phyloP scores from a whole-genome alignment of 2,113 vertebrate genomes.

The Oreamnos americanus region DNA sequence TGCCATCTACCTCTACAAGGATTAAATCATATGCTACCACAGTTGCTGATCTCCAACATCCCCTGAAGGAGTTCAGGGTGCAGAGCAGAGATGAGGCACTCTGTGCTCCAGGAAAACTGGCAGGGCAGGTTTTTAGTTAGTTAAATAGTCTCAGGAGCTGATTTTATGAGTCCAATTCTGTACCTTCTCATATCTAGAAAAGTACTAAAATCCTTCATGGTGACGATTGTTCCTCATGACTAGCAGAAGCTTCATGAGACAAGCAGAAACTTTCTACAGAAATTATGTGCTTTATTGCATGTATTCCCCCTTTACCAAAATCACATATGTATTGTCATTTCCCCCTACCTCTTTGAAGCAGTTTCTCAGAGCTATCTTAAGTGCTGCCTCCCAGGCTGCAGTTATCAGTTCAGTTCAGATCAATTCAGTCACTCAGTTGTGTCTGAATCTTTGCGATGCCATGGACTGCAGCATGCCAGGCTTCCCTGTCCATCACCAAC shows the following conservation, averaged over 20 bases:
- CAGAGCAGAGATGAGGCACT: neutral
- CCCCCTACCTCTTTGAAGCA: neutral
- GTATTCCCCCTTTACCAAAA: neutral
- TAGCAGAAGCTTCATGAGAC: neutral
- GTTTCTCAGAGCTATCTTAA: neutral
- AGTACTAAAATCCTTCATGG: neutral
- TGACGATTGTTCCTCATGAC: neutral
- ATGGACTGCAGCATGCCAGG: neutral
- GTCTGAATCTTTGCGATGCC: rapidly evolving
- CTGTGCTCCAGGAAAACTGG: neutral
- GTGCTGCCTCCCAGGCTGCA: neutral
- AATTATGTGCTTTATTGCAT: neutral
- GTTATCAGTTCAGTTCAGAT: neutral
- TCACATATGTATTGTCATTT: neutral
- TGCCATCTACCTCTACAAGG: neutral
- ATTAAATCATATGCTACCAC: neutral
- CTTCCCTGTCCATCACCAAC: neutral
- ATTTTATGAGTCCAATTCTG: neutral
- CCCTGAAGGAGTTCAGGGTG: neutral
- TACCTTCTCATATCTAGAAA: neutral
- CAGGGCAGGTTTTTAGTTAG: neutral
- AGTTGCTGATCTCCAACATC: neutral
- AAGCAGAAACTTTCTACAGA: neutral
- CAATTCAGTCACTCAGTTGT: neutral
- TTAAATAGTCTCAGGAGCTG: neutral